Percentiles rank a stretch among this genome's conserved stretches.
Conservation (phyloP, 2,888 invertebrate species). For the Tortricodes alternella region DNA sequence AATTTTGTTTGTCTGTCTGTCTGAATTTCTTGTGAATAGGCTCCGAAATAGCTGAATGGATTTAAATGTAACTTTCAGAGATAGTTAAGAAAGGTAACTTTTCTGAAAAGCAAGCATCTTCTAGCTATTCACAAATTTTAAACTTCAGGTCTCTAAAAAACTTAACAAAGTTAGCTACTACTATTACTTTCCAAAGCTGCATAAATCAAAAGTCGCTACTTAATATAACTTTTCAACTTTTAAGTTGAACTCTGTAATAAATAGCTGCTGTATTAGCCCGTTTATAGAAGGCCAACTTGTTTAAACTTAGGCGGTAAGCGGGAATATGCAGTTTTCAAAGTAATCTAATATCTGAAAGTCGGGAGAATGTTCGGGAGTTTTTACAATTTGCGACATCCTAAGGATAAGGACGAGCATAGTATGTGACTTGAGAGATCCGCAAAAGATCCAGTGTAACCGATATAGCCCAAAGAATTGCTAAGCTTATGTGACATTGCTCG, state of each 20-base stretch:
- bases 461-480: too few relatives aligned
- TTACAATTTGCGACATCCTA: too few relatives aligned
- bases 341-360: not conserved
- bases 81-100: too few relatives aligned
- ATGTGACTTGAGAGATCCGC: too few relatives aligned
- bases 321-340: not conserved
- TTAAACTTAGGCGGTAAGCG: constrained; percentile 15
- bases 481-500: too few relatives aligned
- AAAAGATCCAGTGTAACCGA: too few relatives aligned
- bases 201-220: constrained; percentile 27
- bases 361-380: not conserved
- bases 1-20: too few relatives aligned
- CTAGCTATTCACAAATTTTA: constrained; percentile 12
- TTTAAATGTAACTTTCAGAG: too few relatives aligned
- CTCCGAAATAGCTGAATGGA: too few relatives aligned
- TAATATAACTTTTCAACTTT: constrained; percentile 28
- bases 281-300: constrained; percentile 25
- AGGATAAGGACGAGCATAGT: too few relatives aligned
- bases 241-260: constrained; percentile 25
- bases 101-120: too few relatives aligned
- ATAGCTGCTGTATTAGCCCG: constrained; percentile 28
- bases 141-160: constrained; percentile 22
- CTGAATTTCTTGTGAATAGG: too few relatives aligned
- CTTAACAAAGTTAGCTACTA: constrained; percentile 17
- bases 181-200: constrained; percentile 27